Evolutionary conservation across 2,113 vertebrate genomes (phyloP).

Genomic region (Polypterus bichir): DNA sequence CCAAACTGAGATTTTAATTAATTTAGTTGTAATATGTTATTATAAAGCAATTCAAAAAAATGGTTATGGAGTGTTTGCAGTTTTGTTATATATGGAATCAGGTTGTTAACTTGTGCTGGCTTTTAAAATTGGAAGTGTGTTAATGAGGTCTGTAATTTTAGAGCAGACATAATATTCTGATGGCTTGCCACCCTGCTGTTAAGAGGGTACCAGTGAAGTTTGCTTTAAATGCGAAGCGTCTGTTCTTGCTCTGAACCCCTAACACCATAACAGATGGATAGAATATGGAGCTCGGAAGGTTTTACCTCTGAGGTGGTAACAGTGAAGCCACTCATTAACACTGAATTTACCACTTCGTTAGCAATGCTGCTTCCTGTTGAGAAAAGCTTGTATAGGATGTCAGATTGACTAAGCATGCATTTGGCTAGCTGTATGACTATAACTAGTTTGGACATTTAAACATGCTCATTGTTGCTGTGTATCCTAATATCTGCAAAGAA

Average conservation of each 20-base stretch:
- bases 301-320: conserved; percentile 96
- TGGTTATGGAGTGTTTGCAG: background rate
- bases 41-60: conserved; percentile 21
- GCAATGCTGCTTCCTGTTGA: conserved; percentile 90
- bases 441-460: conserved; percentile 33
- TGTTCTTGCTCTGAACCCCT: conserved; percentile 79
- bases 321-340: conserved; percentile 99
- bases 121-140: conserved; percentile 46
- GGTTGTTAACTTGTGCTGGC: conserved; percentile 22
- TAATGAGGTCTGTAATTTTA: conserved; percentile 65
- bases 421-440: conserved; percentile 47
- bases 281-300: conserved; percentile 76
- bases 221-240: conserved; percentile 81
- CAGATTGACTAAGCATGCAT: conserved; percentile 59
- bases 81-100: conserved; percentile 33
- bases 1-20: conserved; percentile 18
- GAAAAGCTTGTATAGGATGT: conserved; percentile 70
- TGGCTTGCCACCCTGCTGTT: conserved; percentile 74
- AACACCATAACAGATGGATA: conserved; percentile 95
- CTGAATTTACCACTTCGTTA: conserved; percentile 99
- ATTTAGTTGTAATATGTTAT: conserved; percentile 21
- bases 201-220: conserved; percentile 53
- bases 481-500: conserved; percentile 10
- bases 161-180: conserved; percentile 49
- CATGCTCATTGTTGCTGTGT: conserved; percentile 3